These are phyloP conservation scores for Apaloderma vittatum DNA, from an alignment of 2,113 vertebrate species.

Conservation along the genomic window DNA sequence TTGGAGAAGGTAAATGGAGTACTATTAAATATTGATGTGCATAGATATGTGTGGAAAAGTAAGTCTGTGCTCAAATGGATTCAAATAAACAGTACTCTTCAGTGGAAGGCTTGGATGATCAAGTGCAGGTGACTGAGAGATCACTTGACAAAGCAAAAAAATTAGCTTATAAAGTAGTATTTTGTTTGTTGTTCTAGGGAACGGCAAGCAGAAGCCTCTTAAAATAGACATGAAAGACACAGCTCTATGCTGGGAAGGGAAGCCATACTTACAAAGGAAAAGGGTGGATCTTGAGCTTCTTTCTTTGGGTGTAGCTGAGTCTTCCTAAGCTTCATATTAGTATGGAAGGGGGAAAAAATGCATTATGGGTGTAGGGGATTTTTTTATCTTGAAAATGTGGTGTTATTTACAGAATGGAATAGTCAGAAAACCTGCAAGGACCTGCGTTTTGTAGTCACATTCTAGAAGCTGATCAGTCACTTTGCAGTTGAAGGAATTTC, in stretches of 20 bases:
- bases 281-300: not conserved
- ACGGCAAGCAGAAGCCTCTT: not conserved
- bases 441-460: not conserved
- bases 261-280: not conserved
- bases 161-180: not conserved
- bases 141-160: not conserved
- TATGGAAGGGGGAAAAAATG: too few relatives aligned
- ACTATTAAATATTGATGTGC: not conserved
- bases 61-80: not conserved
- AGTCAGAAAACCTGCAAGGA: not conserved
- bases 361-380: not conserved
- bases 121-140: not conserved
- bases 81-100: not conserved
- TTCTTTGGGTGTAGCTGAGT: not conserved
- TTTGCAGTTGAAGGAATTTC: too few relatives aligned
- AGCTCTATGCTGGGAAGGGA: not conserved
- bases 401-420: not conserved
- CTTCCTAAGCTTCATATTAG: not conserved
- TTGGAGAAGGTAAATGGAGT: not conserved
- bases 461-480: not conserved
- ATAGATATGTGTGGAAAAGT: not conserved
- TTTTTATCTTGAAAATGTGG: not conserved
- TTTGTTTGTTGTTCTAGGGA: not conserved
- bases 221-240: not conserved
- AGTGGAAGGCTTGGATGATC: not conserved